Percentiles rank a stretch among this genome's conserved stretches.
These are phyloP conservation scores for Eristalinus sepulchralis DNA, from an alignment of 2,888 invertebrate species.

Conservation along the genomic window DNA sequence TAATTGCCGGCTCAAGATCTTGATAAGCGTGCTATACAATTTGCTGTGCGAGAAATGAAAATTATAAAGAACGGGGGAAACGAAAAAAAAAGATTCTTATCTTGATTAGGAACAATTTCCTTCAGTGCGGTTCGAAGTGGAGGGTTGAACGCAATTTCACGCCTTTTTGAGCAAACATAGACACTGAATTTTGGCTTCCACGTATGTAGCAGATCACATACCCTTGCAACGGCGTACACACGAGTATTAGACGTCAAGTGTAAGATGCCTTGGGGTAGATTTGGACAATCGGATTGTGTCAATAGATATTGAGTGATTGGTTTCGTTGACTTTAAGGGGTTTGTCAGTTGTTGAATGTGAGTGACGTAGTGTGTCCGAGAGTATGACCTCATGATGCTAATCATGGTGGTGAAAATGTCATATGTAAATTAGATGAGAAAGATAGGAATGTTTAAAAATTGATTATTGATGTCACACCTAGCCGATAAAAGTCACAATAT, in stretches of 20 bases:
- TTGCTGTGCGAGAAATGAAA: constrained; percentile 27
- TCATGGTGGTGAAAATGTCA: neutral
- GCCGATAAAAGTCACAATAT: neutral
- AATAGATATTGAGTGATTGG: constrained; percentile 70
- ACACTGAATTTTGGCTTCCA: constrained; percentile 6
- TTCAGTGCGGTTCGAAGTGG: neutral
- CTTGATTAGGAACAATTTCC: constrained; percentile 63
- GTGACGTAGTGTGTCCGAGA: neutral
- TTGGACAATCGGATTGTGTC: constrained; percentile 70
- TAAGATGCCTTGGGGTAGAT: constrained; percentile 68
- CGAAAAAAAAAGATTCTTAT: constrained; percentile 52
- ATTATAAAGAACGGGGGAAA: constrained; percentile 8
- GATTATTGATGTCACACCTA: neutral
- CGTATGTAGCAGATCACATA: constrained; percentile 16
- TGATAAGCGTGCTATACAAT: constrained; percentile 48
- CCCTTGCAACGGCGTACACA: constrained; percentile 1
- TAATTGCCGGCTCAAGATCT: constrained; percentile 67
- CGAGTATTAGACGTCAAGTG: constrained; percentile 54
- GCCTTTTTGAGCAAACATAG: constrained; percentile 76
- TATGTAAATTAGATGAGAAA: neutral
- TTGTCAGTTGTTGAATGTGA: neutral
- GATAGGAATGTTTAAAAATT: neutral
- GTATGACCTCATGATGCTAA: neutral
- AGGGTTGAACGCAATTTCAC: constrained; percentile 77
- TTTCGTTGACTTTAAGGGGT: neutral